These are phyloP conservation scores for Lithophane ornitopus DNA, from an alignment of 2,888 invertebrate species.

Conservation along the genomic window DNA sequence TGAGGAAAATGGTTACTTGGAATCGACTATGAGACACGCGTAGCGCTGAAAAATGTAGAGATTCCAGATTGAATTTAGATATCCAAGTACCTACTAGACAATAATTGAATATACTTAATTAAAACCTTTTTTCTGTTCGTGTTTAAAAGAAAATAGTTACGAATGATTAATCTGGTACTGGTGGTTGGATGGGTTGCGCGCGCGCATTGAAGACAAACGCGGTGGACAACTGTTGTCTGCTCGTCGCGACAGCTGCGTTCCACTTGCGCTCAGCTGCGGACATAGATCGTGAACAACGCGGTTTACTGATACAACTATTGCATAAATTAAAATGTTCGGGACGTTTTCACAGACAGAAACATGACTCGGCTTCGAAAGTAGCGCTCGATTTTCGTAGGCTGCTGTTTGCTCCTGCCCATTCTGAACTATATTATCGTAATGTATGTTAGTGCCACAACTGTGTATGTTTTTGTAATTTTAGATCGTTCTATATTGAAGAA, in stretches of 20 bases:
- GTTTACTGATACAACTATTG: slow-evolving; percentile 52
- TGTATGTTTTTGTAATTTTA: background rate
- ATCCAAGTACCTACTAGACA: slow-evolving; percentile 13
- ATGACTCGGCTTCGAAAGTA: slow-evolving; percentile 16
- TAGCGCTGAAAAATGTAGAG: slow-evolving; percentile 19
- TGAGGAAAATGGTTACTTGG: background rate
- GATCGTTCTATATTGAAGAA: background rate
- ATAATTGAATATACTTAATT: slow-evolving; percentile 49
- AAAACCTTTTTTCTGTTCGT: slow-evolving; percentile 65
- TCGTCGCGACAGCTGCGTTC: slow-evolving; percentile 88
- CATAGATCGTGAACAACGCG: slow-evolving; percentile 65
- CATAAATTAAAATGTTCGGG: slow-evolving; percentile 40
- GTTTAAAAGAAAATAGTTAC: slow-evolving; percentile 77
- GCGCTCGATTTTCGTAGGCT: slow-evolving; percentile 3
- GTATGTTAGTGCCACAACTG: background rate
- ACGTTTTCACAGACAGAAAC: slow-evolving; percentile 29
- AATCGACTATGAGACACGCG: background rate
- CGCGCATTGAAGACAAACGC: slow-evolving; percentile 82
- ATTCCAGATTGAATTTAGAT: slow-evolving; percentile 38
- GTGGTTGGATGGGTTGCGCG: slow-evolving; percentile 76
- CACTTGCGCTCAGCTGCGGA: slow-evolving; percentile 75
- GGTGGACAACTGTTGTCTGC: slow-evolving; percentile 89
- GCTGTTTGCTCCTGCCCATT: background rate
- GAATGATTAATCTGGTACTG: slow-evolving; percentile 80
- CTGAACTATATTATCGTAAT: background rate